Conservation (phyloP, 1,140 invertebrate genomes). For the Yoshiicerus persimilis region DNA sequence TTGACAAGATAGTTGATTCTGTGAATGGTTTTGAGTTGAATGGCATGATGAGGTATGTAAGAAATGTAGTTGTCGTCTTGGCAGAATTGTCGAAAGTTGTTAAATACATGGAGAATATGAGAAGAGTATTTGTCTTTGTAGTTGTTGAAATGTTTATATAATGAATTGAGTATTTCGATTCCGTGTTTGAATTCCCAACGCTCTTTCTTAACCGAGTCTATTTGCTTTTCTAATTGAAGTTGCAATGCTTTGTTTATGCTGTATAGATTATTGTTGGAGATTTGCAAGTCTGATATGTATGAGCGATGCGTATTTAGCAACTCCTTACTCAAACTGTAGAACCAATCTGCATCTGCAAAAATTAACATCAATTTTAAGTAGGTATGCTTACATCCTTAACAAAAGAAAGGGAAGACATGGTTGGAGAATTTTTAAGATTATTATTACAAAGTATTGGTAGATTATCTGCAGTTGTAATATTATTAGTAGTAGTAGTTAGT, state of each 20-base stretch:
- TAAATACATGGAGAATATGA: neutral
- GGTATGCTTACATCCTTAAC: neutral
- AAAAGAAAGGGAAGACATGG: neutral
- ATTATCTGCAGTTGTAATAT: neutral
- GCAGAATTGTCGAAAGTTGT: neutral
- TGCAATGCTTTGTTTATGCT: conserved; percentile 14
- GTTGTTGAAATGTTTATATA: conserved; percentile 16
- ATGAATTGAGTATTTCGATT: conserved; percentile 21
- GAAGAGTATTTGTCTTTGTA: neutral
- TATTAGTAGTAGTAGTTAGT: neutral
- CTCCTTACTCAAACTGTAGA: conserved; percentile 43
- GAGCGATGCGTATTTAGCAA: conserved; percentile 35
- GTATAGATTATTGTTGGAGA: neutral
- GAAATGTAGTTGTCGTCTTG: conserved; percentile 12
- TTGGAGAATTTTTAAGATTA: neutral
- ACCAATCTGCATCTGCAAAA: conserved; percentile 48
- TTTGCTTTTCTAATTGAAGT: neutral
- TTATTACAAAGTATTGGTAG: neutral
- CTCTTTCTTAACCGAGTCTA: conserved; percentile 27
- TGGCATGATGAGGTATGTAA: neutral
- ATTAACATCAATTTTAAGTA: neutral
- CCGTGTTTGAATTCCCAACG: conserved; percentile 33
- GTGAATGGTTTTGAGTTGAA: conserved; percentile 1
- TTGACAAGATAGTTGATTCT: conserved; percentile 21
- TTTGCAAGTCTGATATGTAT: conserved; percentile 34